Percentiles rank a stretch among this genome's conserved stretches.
phyloP scores from a whole-genome alignment of 2,113 vertebrate species.

The Channa maculata region DNA sequence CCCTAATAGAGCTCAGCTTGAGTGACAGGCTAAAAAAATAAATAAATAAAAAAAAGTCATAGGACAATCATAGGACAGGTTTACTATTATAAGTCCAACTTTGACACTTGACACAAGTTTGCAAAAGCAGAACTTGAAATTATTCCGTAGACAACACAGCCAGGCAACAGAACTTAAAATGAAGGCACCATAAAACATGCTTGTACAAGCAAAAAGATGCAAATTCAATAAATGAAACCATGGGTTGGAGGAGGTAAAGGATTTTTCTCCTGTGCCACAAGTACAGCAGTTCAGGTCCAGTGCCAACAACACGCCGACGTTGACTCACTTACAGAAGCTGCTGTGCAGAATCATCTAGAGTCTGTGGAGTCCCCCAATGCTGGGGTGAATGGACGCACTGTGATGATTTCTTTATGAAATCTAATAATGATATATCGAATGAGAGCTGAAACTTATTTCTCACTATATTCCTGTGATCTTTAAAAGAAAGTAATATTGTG shows the following conservation, averaged over 20 bases:
- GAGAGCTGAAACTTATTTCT: slow-evolving; percentile 10
- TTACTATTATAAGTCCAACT: neutral
- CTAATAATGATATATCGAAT: slow-evolving; percentile 32
- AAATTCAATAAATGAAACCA: slow-evolving; percentile 51
- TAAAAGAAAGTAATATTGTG: neutral
- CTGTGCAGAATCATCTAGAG: slow-evolving; percentile 52
- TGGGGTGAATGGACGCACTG: slow-evolving; percentile 9
- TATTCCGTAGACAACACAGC: neutral
- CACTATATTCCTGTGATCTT: slow-evolving; percentile 3
- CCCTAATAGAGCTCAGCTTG: neutral
- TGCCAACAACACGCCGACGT: slow-evolving; percentile 56
- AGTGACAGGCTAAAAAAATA: slow-evolving; percentile 1
- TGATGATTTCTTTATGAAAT: slow-evolving; percentile 47
- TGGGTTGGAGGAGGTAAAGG: slow-evolving; percentile 29
- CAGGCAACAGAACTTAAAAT: slow-evolving; percentile 26
- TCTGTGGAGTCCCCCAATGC: slow-evolving; percentile 8
- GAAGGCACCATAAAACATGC: slow-evolving; percentile 26
- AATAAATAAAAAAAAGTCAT: slow-evolving; percentile 16
- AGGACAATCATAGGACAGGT: neutral
- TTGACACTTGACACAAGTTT: neutral
- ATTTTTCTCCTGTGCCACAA: slow-evolving; percentile 39
- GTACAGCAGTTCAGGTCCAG: slow-evolving; percentile 64
- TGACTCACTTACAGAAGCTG: slow-evolving; percentile 52
- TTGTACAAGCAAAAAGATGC: slow-evolving; percentile 14
- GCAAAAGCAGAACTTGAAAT: neutral